Conservation (phyloP, 1,140 invertebrate genomes). For the Papilio polytes region DNA sequence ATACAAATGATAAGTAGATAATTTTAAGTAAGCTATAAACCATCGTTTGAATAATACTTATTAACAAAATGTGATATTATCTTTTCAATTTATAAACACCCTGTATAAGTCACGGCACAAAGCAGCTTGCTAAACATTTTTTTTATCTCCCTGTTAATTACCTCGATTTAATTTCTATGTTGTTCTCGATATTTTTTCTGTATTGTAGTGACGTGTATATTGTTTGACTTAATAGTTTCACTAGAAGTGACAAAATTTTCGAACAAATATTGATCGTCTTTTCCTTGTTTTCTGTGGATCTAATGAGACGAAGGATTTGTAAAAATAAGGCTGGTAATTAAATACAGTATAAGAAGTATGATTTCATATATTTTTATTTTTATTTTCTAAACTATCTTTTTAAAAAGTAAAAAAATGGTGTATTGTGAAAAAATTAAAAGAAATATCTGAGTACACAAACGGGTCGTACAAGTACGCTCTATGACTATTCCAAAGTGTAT, state of each 20-base stretch:
- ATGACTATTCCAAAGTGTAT: neutral
- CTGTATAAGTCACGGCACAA: constrained; percentile 42
- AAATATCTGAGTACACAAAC: too few species aligned
- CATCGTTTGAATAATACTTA: neutral
- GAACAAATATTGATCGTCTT: neutral
- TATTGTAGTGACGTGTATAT: constrained; percentile 42
- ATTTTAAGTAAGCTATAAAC: too few species aligned
- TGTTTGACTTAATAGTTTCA: constrained; percentile 17
- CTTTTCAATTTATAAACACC: constrained; percentile 30
- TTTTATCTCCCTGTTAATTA: constrained; percentile 63
- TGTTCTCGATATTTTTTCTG: constrained; percentile 61
- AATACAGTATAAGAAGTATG: too few species aligned
- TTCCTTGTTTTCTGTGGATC: too few species aligned
- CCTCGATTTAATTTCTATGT: constrained; percentile 64
- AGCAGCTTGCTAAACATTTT: constrained; percentile 55
- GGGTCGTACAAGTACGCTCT: neutral
- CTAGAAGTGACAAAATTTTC: constrained; percentile 37
- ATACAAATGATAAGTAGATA: too few species aligned
- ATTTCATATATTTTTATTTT: too few species aligned
- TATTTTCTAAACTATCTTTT: too few species aligned
- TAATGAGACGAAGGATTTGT: too few species aligned
- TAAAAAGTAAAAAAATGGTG: too few species aligned
- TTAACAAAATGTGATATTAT: neutral
- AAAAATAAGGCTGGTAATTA: too few species aligned
- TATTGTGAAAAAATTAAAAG: too few species aligned